Percentiles rank a stretch among this genome's conserved stretches.
These are phyloP conservation scores for Sula dactylatra DNA, from an alignment of 2,113 vertebrate genomes.

Conservation along the genomic window DNA sequence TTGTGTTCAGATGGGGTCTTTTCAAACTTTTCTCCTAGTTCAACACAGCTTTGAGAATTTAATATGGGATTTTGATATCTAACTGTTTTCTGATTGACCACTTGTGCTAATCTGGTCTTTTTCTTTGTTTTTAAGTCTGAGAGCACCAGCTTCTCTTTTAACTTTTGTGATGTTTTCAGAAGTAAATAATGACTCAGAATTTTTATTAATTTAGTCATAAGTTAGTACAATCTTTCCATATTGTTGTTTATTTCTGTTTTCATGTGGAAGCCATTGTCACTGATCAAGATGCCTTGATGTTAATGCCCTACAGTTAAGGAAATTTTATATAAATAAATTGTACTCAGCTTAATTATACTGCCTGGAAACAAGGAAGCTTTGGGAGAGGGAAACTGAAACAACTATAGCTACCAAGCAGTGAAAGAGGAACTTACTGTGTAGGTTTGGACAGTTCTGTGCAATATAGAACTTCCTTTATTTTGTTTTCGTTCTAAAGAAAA, in stretches of 20 bases:
- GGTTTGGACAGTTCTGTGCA: not conserved
- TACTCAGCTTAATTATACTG: not conserved
- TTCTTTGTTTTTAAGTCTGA: not conserved
- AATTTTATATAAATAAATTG: not conserved
- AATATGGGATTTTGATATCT: not conserved
- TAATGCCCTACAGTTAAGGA: not conserved
- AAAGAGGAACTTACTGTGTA: not conserved
- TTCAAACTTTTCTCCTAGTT: not conserved
- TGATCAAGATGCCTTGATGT: not conserved
- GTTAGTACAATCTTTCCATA: not conserved
- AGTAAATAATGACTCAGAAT: not conserved
- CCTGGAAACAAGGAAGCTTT: not conserved
- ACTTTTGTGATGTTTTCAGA: not conserved
- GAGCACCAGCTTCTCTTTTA: not conserved
- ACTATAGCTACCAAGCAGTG: not conserved
- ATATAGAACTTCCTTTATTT: not conserved
- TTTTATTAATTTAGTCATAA: not conserved
- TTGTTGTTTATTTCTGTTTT: not conserved
- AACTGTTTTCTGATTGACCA: not conserved
- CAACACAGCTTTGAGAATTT: not conserved
- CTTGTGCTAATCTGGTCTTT: not conserved
- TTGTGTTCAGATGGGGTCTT: not conserved
- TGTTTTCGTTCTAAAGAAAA: not conserved
- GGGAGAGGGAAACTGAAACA: not conserved
- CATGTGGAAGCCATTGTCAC: too few relatives aligned